Conservation (phyloP, 35 echinoderm and acorn worm species). For the Diadema setosum region DNA sequence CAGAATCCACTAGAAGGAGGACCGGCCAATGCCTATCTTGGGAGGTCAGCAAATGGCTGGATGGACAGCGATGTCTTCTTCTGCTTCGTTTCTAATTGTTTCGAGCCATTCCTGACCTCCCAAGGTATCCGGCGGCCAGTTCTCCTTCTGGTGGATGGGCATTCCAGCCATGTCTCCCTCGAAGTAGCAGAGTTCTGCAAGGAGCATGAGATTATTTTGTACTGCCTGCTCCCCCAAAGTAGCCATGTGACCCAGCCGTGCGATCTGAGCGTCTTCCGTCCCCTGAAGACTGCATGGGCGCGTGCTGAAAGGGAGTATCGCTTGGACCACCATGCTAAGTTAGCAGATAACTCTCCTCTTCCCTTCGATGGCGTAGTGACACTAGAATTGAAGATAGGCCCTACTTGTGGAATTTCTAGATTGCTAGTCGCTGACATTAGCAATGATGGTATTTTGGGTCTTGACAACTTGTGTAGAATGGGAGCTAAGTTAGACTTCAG, state of each 20-base stretch:
- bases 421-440: too few relatives aligned
- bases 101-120: not conserved
- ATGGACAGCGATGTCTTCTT: slow-evolving; percentile 28
- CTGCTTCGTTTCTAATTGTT: slow-evolving; percentile 41
- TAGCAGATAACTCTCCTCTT: not conserved
- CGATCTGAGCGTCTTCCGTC: not conserved
- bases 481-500: too few relatives aligned
- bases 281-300: not conserved
- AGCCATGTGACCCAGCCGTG: not conserved
- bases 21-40: not conserved
- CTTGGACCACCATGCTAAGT: not conserved
- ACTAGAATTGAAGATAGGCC: too few relatives aligned
- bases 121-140: slow-evolving; percentile 21
- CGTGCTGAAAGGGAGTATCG: not conserved
- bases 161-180: slow-evolving; percentile 15
- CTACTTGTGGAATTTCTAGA: too few relatives aligned
- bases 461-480: too few relatives aligned
- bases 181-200: slow-evolving; percentile 49
- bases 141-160: slow-evolving; percentile 5
- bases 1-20: slow-evolving; percentile 39
- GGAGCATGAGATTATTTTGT: not conserved
- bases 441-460: too few relatives aligned
- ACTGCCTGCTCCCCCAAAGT: not conserved
- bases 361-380: too few relatives aligned
- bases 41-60: slow-evolving; percentile 14